These are phyloP conservation scores for Amphipyra berbera DNA, from an alignment of 2,888 invertebrate genomes.

Conservation along the genomic window DNA sequence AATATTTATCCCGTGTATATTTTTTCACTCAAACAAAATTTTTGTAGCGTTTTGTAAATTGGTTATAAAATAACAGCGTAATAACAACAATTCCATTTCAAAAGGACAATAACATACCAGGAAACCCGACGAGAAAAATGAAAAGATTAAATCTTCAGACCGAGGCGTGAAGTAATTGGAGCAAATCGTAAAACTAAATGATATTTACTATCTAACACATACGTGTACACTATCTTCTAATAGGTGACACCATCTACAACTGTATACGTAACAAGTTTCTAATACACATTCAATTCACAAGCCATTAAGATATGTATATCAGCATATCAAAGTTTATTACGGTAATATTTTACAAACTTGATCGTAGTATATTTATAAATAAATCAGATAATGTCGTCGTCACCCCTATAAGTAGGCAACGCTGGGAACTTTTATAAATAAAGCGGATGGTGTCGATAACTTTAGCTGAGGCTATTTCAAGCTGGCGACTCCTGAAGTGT, in stretches of 20 bases:
- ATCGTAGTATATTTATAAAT: constrained; percentile 37
- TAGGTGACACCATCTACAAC: no score
- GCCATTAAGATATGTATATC: constrained; percentile 15
- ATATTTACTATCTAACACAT: constrained; percentile 1
- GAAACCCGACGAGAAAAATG: constrained; percentile 34
- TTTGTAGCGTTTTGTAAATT: constrained; percentile 20
- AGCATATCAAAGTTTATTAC: constrained; percentile 20
- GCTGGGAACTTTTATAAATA: constrained; percentile 52
- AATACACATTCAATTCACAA: constrained; percentile 28
- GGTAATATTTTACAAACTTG: constrained; percentile 44
- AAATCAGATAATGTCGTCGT: constrained; percentile 30
- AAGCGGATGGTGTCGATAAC: constrained; percentile 39
- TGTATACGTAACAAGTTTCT: background rate
- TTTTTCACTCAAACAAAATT: background rate
- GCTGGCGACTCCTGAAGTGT: constrained; percentile 19
- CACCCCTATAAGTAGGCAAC: constrained; percentile 17
- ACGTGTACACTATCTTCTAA: no score
- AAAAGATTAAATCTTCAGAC: constrained; percentile 23
- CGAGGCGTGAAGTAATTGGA: constrained; percentile 19
- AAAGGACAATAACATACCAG: constrained; percentile 32
- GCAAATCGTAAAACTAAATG: constrained; percentile 8
- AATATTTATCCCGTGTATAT: constrained; percentile 23
- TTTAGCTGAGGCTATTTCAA: constrained; percentile 41
- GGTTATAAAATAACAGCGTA: constrained; percentile 27
- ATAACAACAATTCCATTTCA: constrained; percentile 16